Base-by-base conservation (phyloP, 2,888 invertebrate species). In the Chloromyia formosa region DNA sequence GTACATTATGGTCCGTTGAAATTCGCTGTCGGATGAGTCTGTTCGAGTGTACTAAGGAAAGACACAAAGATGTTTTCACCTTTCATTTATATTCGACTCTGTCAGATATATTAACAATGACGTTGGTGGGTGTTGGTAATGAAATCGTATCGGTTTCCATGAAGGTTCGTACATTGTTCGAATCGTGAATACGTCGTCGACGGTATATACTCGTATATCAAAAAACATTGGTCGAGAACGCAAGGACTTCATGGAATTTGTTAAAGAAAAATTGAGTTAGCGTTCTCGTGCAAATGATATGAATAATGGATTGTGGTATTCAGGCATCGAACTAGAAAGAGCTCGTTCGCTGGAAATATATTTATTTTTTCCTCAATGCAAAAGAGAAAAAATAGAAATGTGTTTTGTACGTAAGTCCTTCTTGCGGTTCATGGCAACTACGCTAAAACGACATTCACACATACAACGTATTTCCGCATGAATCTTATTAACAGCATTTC, bases 231-330 rank as follows among this genome's bases (percentile, higher is more conserved):
- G 16, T n/a, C 49, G 49, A 49, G 3, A n/a, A 49, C 49, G 49
- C 16, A 49, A 49, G 49, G 49, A 49, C 49, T 49, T n/a, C 49
- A 3, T 12, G 49, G 49, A 49, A 49, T 49, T 49, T 49, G 5
- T 49, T 7, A 49, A 49, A 49, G 49, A 49, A 49, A 49, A 49
- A 49, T 49, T 49, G 49, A 49, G 49, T 49, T 49, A 49, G 16
- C 49, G 16, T n/a, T 12, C 49, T 49, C 49, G 49, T 49, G 49
- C 49, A 49, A 49, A 49, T 49, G 49, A 49, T 49, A 49, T 49
- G 49, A 49, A 49, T 49, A 49, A 49, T 49, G 49, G 49, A 49
- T 49, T 49, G 49, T n/a, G 49, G 49, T n/a, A 49, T 2, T 49
- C 49, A n/a, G 49, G 5, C 49, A 49, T 1, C 49, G 49, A 49